phyloP scores from a whole-genome alignment of 1,140 invertebrate genomes.

The Copidosoma floridanum region DNA sequence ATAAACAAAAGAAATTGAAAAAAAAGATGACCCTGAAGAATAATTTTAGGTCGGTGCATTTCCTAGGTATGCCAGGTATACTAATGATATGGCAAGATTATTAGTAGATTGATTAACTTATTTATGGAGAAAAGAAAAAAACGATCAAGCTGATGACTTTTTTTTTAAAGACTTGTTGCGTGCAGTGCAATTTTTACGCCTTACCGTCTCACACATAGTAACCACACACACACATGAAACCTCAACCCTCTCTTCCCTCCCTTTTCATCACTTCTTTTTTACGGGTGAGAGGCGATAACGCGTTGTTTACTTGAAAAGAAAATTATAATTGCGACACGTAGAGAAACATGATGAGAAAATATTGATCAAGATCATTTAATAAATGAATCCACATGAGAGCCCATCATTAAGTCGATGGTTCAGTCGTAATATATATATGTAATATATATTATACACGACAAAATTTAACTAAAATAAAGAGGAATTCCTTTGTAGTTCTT shows the following conservation, averaged over 20 bases:
- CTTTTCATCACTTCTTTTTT: too few relatives aligned
- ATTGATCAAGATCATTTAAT: too few relatives aligned
- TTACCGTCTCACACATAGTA: too few relatives aligned
- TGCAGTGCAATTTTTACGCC: constrained; percentile 19
- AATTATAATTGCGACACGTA: too few relatives aligned
- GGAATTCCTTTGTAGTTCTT: constrained; percentile 53
- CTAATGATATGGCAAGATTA: constrained; percentile 36
- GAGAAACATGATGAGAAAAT: too few relatives aligned
- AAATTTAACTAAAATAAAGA: constrained; percentile 43
- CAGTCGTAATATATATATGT: constrained; percentile 56
- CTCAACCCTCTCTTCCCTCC: too few relatives aligned
- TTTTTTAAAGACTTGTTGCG: constrained; percentile 30
- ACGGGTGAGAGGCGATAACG: constrained; percentile 2
- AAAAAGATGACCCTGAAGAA: constrained; percentile 12
- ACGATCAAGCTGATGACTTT: too few relatives aligned
- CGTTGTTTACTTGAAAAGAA: constrained; percentile 47
- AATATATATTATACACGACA: constrained; percentile 52
- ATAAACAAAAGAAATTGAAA: constrained; percentile 10
- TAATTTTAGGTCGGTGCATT: constrained; percentile 41
- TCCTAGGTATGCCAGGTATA: constrained; percentile 43
- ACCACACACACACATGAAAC: too few relatives aligned
- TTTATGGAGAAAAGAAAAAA: too few relatives aligned
- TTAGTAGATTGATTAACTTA: too few relatives aligned
- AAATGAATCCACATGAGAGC: too few relatives aligned
- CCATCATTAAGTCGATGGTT: constrained; percentile 51